Conservation (phyloP, 1,140 invertebrate species). For the Pollicipes pollicipes region DNA sequence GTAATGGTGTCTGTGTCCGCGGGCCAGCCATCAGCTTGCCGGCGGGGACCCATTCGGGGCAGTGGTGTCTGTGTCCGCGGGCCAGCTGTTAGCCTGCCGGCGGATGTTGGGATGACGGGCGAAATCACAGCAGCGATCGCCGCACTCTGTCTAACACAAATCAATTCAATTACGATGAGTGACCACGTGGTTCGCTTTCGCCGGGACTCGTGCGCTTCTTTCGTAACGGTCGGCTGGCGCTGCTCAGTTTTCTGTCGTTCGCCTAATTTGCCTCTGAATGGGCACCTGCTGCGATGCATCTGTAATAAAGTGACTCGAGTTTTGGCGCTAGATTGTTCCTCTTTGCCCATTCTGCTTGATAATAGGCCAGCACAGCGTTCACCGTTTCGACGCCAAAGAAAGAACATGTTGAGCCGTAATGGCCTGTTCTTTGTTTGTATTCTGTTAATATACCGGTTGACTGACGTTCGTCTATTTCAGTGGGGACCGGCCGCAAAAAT, state of each 20-base stretch:
- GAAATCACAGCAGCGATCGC: too few species aligned
- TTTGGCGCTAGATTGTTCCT: not conserved
- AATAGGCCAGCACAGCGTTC: not conserved
- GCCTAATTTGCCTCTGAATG: not conserved
- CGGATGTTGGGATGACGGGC: too few species aligned
- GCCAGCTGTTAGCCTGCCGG: too few species aligned
- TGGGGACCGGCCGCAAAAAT: too few species aligned
- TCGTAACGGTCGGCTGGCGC: not conserved
- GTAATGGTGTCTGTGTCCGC: too few species aligned
- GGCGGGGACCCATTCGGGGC: too few species aligned
- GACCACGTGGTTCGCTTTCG: not conserved
- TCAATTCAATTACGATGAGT: too few species aligned
- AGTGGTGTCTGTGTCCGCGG: too few species aligned
- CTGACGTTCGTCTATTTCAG: too few species aligned
- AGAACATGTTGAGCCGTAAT: not conserved
- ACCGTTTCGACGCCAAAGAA: not conserved
- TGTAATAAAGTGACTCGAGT: not conserved
- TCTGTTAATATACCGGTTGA: not conserved
- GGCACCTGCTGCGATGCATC: too few species aligned
- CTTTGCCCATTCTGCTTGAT: not conserved
- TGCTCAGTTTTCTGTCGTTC: not conserved
- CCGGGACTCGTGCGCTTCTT: not conserved
- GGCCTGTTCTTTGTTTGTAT: not conserved
- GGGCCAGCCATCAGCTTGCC: too few species aligned
- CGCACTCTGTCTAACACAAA: too few species aligned